Evolutionary conservation across 2,888 invertebrate species (phyloP).

Genomic region (Syrista parreyssii): DNA sequence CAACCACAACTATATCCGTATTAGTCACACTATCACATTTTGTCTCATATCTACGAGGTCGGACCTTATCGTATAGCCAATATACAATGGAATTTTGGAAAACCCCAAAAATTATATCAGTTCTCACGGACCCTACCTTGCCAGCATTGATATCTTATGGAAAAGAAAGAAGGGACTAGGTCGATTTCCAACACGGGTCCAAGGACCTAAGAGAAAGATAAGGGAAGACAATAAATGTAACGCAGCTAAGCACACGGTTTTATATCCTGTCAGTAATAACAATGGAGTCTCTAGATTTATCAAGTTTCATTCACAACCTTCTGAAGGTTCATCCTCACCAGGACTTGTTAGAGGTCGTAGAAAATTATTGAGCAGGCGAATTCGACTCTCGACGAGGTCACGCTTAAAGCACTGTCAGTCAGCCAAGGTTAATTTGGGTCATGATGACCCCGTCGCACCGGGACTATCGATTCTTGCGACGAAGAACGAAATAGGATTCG

Average conservation of each 20-base stretch:
- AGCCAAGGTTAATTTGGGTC: slow-evolving; percentile 35
- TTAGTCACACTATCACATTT: background rate
- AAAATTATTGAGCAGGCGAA: background rate
- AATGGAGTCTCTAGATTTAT: background rate
- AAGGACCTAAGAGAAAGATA: background rate
- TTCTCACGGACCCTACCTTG: background rate
- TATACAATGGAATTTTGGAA: background rate
- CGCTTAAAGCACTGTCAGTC: background rate
- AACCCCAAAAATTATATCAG: background rate
- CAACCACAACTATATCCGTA: background rate
- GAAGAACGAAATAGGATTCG: background rate
- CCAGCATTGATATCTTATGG: background rate
- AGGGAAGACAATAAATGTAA: background rate
- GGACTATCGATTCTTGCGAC: background rate
- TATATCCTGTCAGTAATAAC: background rate
- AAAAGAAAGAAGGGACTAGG: background rate
- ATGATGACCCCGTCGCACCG: slow-evolving; percentile 28
- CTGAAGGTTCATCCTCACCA: background rate
- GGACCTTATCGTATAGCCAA: background rate
- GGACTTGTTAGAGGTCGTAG: background rate
- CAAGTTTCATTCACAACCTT: background rate
- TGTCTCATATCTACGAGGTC: background rate
- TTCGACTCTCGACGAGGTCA: background rate
- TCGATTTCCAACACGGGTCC: background rate
- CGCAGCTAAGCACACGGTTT: background rate